phyloP scores from a whole-genome alignment of 1,140 invertebrate genomes.

The Ostrea edulis region DNA sequence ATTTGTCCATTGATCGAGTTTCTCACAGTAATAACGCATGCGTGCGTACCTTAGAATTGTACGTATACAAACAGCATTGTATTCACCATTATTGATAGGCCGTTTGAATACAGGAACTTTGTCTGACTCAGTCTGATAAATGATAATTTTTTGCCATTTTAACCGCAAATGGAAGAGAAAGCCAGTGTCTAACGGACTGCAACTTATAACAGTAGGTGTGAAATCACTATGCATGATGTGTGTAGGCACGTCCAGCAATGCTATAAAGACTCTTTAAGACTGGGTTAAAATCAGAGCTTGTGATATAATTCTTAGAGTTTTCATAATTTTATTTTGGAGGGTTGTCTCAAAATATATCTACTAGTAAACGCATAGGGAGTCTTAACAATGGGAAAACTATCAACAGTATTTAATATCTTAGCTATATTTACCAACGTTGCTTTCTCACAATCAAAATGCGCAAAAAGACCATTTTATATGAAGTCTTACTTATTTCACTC shows the following conservation, averaged over 20 bases:
- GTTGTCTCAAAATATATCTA: neutral
- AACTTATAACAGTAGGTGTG: neutral
- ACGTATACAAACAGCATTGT: too few relatives aligned
- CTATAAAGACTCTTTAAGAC: neutral
- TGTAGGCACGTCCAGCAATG: neutral
- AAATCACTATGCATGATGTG: neutral
- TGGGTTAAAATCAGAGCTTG: too few relatives aligned
- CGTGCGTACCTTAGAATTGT: too few relatives aligned
- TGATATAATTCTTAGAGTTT: neutral
- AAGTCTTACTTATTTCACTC: constrained; percentile 26
- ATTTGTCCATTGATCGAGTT: too few relatives aligned
- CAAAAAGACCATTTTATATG: neutral
- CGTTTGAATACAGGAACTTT: too few relatives aligned
- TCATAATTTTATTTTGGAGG: neutral
- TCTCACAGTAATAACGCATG: too few relatives aligned
- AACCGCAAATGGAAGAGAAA: neutral
- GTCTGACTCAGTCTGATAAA: too few relatives aligned
- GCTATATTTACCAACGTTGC: neutral
- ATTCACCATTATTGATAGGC: too few relatives aligned
- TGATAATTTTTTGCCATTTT: too few relatives aligned
- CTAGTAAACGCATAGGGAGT: too few relatives aligned
- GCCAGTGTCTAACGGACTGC: neutral
- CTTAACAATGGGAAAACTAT: neutral
- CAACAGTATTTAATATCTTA: neutral
- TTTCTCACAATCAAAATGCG: neutral